phyloP scores from a whole-genome alignment of 2,113 vertebrate genomes.

The Oriolus oriolus region DNA sequence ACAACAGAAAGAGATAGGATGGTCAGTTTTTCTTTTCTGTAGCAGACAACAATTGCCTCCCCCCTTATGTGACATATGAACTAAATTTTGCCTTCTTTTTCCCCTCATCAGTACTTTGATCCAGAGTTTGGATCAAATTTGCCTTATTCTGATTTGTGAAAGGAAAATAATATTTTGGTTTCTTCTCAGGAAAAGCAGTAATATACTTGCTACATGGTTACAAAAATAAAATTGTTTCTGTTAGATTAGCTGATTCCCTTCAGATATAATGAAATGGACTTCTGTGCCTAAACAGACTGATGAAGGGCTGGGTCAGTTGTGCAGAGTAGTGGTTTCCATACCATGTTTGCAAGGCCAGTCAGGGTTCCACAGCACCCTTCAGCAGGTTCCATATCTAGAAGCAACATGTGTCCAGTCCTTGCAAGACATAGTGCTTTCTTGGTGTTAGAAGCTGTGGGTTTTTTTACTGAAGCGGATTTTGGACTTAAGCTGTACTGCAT shows the following conservation, averaged over 20 bases:
- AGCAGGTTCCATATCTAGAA: not conserved
- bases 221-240: not conserved
- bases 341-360: not conserved
- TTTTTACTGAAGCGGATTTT: not conserved
- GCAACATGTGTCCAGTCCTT: not conserved
- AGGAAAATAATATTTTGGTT: not conserved
- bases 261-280: not conserved
- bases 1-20: not conserved
- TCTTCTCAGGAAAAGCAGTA: not conserved
- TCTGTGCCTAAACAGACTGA: not conserved
- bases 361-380: not conserved
- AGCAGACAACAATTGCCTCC: not conserved
- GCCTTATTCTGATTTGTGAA: not conserved
- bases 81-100: not conserved
- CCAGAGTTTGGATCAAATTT: not conserved
- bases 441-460: not conserved
- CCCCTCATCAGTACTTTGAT: not conserved
- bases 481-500: not conserved
- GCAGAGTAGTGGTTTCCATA: not conserved
- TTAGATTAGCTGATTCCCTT: not conserved
- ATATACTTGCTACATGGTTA: not conserved
- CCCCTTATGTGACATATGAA: not conserved
- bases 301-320: not conserved
- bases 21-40: not conserved
- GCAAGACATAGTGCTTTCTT: not conserved